phyloP scores from a whole-genome alignment of 2,113 vertebrate species.

The Pygathrix nemaeus region DNA sequence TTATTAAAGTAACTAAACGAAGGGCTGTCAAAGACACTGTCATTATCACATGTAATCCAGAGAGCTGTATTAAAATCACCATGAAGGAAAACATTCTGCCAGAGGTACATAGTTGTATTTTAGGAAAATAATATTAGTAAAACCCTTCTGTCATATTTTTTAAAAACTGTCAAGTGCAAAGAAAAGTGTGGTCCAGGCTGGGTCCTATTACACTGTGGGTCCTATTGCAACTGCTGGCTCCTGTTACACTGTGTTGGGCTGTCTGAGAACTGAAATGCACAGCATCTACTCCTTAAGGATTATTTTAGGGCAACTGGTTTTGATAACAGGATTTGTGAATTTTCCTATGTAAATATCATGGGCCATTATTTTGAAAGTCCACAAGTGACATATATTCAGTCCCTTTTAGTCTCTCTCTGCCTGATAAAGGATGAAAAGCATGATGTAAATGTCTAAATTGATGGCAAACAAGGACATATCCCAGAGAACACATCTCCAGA shows the following conservation, averaged over 20 bases:
- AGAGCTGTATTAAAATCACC: not conserved
- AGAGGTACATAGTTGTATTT: not conserved
- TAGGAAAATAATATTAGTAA: not conserved
- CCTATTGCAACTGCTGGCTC: too few species aligned
- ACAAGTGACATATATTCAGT: too few species aligned
- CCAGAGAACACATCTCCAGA: not conserved
- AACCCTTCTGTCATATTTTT: not conserved
- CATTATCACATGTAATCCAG: not conserved
- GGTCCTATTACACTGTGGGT: too few species aligned
- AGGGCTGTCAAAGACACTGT: not conserved
- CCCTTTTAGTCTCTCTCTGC: not conserved
- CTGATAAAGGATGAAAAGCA: not conserved
- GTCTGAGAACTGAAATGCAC: not conserved
- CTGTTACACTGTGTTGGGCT: not conserved
- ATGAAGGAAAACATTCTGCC: not conserved
- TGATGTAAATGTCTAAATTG: not conserved
- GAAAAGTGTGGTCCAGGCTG: not conserved
- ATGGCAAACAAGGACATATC: not conserved
- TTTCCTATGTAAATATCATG: not conserved
- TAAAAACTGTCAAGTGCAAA: not conserved
- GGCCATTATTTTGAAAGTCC: not conserved
- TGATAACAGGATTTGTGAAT: not conserved
- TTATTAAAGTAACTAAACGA: not conserved
- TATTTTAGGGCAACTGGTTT: not conserved
- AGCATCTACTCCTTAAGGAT: not conserved